phyloP scores from a whole-genome alignment of 2,797 vertebrate genomes.

The Gephyroberyx darwinii region DNA sequence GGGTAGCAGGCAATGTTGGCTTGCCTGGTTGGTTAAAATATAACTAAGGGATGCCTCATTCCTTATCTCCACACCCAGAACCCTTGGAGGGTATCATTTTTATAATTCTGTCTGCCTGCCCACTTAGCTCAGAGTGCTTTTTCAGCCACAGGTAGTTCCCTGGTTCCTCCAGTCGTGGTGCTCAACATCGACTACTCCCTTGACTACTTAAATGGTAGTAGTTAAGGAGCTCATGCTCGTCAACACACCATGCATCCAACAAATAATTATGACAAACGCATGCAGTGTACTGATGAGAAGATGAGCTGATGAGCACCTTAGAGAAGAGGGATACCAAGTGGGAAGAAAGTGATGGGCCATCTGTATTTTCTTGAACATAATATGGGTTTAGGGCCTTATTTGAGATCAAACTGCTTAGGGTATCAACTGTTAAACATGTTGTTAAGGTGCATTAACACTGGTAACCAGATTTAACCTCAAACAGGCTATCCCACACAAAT shows the following conservation, averaged over 20 bases:
- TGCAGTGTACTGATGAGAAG: neutral
- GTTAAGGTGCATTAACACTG: too few relatives aligned
- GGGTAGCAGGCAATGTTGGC: conserved; percentile 33
- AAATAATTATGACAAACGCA: neutral
- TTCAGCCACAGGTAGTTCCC: neutral
- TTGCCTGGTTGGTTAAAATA: conserved; percentile 60
- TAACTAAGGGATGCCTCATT: conserved; percentile 57
- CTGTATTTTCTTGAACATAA: neutral
- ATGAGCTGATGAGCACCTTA: too few relatives aligned
- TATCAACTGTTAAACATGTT: neutral
- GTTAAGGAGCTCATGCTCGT: neutral
- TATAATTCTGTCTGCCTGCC: conserved; percentile 9
- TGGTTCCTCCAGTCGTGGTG: neutral
- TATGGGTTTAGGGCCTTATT: neutral
- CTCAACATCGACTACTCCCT: neutral
- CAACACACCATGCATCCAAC: neutral
- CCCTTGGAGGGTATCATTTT: conserved; percentile 35
- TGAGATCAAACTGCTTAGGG: neutral
- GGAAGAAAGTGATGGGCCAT: neutral
- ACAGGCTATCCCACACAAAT: neutral
- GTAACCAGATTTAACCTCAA: neutral
- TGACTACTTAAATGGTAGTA: too few relatives aligned
- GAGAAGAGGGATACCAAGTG: neutral
- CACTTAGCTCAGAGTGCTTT: neutral
- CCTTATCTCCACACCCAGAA: conserved; percentile 24